These are phyloP conservation scores for Hycleus cichorii DNA, from an alignment of 1,140 invertebrate species.

Conservation along the genomic window DNA sequence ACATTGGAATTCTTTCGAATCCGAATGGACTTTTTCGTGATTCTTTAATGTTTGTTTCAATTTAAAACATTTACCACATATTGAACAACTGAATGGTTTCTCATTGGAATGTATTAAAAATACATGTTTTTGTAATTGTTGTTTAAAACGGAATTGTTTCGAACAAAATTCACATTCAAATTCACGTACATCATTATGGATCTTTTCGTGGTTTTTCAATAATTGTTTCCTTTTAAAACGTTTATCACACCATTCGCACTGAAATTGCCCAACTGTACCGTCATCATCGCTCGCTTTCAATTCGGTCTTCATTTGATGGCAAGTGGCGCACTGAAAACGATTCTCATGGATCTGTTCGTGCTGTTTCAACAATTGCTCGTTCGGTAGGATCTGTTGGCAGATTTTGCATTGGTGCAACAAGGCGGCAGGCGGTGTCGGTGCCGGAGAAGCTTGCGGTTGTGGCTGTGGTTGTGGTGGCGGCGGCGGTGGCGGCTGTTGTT, in stretches of 20 bases:
- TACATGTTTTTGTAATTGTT: constrained; percentile 16
- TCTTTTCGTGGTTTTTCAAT: constrained; percentile 7
- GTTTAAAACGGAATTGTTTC: constrained; percentile 18
- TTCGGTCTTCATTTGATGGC: too few relatives aligned
- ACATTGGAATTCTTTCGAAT: constrained; percentile 13
- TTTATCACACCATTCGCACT: constrained; percentile 12
- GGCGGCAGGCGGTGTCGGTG: too few relatives aligned
- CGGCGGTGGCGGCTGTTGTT: too few relatives aligned
- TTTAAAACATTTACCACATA: constrained; percentile 3
- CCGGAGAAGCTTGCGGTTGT: too few relatives aligned
- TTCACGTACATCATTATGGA: not conserved
- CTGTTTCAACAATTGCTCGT: too few relatives aligned
- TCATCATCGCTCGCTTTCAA: too few relatives aligned
- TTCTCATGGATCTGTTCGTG: too few relatives aligned
- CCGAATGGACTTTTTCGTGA: constrained; percentile 12
- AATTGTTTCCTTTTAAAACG: constrained; percentile 8
- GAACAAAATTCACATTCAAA: constrained; percentile 5
- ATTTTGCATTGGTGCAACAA: too few relatives aligned
- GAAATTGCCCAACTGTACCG: not conserved
- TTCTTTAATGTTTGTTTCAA: constrained; percentile 7
- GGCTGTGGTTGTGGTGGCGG: too few relatives aligned
- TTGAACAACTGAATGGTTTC: constrained; percentile 1
- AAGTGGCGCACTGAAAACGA: too few relatives aligned
- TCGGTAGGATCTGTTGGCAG: too few relatives aligned
- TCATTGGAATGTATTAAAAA: constrained; percentile 5